Conservation (phyloP, 1,140 invertebrate species). For the Lucilia cuprina region DNA sequence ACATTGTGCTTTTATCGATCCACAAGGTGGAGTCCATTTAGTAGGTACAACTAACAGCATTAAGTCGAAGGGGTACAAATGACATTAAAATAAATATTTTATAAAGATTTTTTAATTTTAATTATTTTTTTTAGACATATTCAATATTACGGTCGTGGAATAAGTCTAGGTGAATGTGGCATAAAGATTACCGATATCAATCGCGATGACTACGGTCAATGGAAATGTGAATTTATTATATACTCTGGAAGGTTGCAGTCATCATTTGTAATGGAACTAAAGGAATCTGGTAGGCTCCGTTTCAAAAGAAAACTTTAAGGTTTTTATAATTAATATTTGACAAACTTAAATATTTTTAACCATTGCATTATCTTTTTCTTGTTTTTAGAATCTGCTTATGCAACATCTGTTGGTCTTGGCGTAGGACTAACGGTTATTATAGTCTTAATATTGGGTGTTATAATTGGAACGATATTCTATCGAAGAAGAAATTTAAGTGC, state of each 20-base stretch:
- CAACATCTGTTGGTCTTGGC: constrained; percentile 32
- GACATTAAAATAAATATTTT: background rate
- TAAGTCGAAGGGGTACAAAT: constrained; percentile 37
- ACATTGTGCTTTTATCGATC: constrained; percentile 41
- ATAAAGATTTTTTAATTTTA: no score
- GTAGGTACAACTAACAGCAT: constrained; percentile 36
- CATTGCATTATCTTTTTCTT: background rate
- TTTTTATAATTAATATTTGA: background rate
- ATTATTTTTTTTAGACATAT: constrained; percentile 32
- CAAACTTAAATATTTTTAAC: background rate
- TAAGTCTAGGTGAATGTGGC: constrained; percentile 39
- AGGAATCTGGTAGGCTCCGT: constrained; percentile 39
- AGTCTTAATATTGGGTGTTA: constrained; percentile 33
- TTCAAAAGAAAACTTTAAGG: constrained; percentile 41
- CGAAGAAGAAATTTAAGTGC: constrained; percentile 36
- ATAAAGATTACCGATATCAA: constrained; percentile 30
- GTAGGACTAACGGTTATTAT: constrained; percentile 39
- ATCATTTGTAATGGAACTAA: constrained; percentile 32
- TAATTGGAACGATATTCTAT: constrained; percentile 38
- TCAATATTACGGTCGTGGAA: constrained; percentile 39
- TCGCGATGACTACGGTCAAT: constrained; percentile 37
- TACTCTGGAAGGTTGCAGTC: background rate
- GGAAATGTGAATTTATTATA: constrained; percentile 40
- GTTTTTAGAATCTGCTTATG: constrained; percentile 22
- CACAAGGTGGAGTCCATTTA: constrained; percentile 36